A percentile compares a stretch with the other conserved stretches of the same genome.
phyloP scores from a whole-genome alignment of 2,888 invertebrate genomes.

The Patella caerulea region DNA sequence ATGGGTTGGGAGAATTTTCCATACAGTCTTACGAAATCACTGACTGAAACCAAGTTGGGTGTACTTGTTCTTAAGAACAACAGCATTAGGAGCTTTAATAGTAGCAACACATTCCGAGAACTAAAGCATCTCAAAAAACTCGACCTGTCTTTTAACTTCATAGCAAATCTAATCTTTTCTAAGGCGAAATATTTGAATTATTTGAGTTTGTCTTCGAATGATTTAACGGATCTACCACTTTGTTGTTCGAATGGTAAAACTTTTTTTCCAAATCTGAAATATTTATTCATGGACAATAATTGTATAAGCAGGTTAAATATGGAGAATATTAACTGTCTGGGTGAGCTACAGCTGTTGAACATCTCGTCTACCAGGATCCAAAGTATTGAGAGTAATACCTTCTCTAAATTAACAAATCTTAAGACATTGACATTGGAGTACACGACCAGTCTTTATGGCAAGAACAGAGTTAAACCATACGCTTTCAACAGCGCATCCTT shows the following conservation, averaged over 20 bases:
- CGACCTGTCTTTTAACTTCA: not conserved
- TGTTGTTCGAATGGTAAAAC: not conserved
- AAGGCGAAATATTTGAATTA: not conserved
- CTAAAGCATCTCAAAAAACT: not conserved
- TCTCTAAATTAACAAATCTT: not conserved
- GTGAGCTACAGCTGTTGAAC: not conserved
- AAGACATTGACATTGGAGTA: not conserved
- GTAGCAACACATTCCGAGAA: not conserved
- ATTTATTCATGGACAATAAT: not conserved
- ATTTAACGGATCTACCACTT: not conserved
- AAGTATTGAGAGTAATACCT: not conserved
- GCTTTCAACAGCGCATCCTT: not conserved
- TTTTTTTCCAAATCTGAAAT: not conserved
- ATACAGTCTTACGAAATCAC: not conserved
- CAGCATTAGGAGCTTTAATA: not conserved
- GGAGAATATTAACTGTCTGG: not conserved
- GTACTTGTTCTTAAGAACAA: not conserved
- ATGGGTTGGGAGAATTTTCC: not conserved
- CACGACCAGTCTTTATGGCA: not conserved
- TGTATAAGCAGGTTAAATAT: not conserved
- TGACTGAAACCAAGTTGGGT: not conserved
- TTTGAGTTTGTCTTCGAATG: not conserved
- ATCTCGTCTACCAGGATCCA: not conserved
- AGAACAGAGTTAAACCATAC: not conserved
- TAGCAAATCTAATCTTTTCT: not conserved